Conservation (phyloP, 2,113 vertebrate species). For the Lophochroa leadbeateri region DNA sequence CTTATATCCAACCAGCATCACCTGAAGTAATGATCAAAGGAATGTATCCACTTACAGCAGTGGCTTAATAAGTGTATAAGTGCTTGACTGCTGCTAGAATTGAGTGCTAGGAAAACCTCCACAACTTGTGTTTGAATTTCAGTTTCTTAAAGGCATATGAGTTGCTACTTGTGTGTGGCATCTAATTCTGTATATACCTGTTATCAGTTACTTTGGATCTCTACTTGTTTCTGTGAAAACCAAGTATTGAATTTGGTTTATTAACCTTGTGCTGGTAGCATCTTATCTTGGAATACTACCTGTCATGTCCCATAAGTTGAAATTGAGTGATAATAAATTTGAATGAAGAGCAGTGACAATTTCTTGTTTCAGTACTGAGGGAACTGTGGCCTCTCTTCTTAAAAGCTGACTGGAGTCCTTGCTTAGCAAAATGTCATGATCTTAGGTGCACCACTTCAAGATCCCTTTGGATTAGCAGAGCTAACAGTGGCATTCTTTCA, state of each 20-base stretch:
- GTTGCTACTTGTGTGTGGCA: neutral
- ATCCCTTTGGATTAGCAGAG: neutral
- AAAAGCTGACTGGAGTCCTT: neutral
- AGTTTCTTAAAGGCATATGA: neutral
- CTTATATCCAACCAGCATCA: neutral
- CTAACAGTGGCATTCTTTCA: neutral
- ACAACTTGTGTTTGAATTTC: neutral
- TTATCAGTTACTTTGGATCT: neutral
- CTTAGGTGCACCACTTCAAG: neutral
- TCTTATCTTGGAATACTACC: neutral
- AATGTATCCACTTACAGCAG: neutral
- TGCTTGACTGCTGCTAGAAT: neutral
- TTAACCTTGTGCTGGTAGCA: neutral
- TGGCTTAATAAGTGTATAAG: neutral
- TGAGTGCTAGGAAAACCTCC: neutral
- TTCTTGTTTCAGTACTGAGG: neutral
- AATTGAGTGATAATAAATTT: neutral
- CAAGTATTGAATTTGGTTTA: neutral
- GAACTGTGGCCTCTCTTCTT: neutral
- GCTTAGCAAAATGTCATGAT: neutral
- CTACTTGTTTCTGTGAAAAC: neutral
- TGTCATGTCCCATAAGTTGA: rapidly evolving
- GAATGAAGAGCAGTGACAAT: neutral
- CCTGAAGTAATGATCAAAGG: neutral
- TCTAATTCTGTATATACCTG: neutral